These are phyloP conservation scores for Paralinhomoeus sp. DNA, from an alignment of 2,888 invertebrate genomes.

Conservation along the genomic window DNA sequence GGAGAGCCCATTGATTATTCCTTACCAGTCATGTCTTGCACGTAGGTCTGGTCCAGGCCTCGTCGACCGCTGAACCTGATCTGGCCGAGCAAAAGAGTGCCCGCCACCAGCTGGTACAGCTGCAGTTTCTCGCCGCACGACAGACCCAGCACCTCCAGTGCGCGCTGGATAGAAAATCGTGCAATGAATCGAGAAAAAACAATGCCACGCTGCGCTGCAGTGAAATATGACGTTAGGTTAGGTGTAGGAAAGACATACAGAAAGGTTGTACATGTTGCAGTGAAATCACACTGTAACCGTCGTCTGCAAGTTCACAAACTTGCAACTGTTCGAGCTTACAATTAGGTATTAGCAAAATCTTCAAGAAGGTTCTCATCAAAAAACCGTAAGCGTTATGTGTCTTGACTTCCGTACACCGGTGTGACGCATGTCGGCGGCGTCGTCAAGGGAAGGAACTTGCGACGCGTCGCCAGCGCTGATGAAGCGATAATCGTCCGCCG, in stretches of 20 bases:
- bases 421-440: slow-evolving; percentile 4
- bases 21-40: slow-evolving; percentile 8
- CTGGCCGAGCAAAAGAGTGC: slow-evolving; percentile 18
- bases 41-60: slow-evolving; percentile 17
- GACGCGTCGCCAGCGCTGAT: slow-evolving; percentile 10
- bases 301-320: no score
- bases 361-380: no score
- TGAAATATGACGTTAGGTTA: no score
- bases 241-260: no score
- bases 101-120: slow-evolving; percentile 11
- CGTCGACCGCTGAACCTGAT: slow-evolving; percentile 17
- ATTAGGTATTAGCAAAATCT: no score
- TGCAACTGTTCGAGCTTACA: no score
- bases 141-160: slow-evolving; percentile 13
- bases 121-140: slow-evolving; percentile 10
- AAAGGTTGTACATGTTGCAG: no score
- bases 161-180: slow-evolving; percentile 13
- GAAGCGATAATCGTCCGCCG: slow-evolving; percentile 10
- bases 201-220: no score
- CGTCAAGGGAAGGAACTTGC: slow-evolving; percentile 5
- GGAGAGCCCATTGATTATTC: background rate
- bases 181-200: no score
- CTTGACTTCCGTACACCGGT: no score
- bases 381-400: no score
- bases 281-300: no score